Evolutionary conservation across 2,888 invertebrate species (phyloP).

Genomic region (Hydropsyche betteni): DNA sequence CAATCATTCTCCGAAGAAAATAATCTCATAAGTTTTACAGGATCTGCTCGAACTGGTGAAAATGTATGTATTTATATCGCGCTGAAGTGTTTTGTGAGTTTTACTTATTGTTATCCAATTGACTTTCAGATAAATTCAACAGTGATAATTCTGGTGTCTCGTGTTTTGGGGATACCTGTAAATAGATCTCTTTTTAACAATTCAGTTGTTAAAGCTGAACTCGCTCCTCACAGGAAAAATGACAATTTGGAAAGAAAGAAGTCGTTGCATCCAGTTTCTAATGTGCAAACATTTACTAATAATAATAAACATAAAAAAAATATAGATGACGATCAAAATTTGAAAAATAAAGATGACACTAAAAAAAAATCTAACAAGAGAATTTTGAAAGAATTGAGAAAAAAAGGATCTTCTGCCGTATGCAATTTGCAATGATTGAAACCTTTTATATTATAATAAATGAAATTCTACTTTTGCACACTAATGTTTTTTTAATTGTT

Average conservation of each 20-base stretch:
- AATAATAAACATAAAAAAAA: constrained; percentile 55
- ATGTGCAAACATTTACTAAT: constrained; percentile 49
- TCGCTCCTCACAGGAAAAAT: constrained; percentile 55
- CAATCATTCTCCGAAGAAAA: constrained; percentile 72
- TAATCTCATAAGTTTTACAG: constrained; percentile 68
- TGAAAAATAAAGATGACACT: constrained; percentile 53
- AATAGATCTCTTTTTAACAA: constrained; percentile 72
- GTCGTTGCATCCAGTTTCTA: background rate
- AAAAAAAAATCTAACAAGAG: constrained; percentile 58
- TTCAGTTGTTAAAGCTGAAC: constrained; percentile 70
- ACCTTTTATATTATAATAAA: constrained; percentile 4
- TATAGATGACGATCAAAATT: constrained; percentile 54
- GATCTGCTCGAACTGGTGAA: constrained; percentile 79
- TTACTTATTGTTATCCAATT: constrained; percentile 3
- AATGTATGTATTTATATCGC: constrained; percentile 63
- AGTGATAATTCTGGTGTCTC: constrained; percentile 77
- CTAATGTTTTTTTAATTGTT: background rate
- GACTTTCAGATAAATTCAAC: constrained; percentile 68
- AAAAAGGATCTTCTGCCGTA: constrained; percentile 63
- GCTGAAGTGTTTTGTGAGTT: constrained; percentile 20
- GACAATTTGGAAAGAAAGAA: constrained; percentile 3
- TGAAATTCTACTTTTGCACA: background rate
- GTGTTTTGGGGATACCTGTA: constrained; percentile 71
- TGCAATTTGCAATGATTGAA: constrained; percentile 65
- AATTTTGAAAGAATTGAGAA: constrained; percentile 59